Conservation (phyloP, 64 coral and sea anemone species). For the Astreopora myriophthalma region DNA sequence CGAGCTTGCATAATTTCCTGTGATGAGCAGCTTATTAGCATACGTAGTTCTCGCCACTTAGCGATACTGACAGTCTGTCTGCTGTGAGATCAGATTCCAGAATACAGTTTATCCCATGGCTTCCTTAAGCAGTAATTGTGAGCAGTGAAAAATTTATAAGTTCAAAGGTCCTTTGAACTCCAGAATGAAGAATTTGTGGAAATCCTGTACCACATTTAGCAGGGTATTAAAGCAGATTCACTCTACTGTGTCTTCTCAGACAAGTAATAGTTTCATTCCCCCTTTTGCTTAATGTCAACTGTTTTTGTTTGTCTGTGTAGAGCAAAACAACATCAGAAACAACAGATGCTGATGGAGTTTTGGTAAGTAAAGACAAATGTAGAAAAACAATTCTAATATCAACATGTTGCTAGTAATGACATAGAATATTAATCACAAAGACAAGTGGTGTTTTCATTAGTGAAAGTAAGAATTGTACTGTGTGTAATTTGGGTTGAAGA, state of each 20-base stretch:
- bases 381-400: neutral
- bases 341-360: neutral
- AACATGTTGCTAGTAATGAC: neutral
- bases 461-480: neutral
- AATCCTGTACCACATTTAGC: neutral
- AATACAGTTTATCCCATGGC: neutral
- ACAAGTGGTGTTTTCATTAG: neutral
- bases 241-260: neutral
- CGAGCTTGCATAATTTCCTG: neutral
- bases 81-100: neutral
- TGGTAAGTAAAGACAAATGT: neutral
- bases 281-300: neutral
- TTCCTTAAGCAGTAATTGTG: neutral
- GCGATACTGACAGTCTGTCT: neutral
- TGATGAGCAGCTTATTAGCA: slow-evolving; percentile 13
- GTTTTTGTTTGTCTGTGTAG: neutral
- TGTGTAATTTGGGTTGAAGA: neutral
- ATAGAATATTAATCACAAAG: neutral
- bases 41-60: slow-evolving; percentile 13
- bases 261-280: neutral
- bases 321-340: slow-evolving; percentile 9
- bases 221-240: neutral
- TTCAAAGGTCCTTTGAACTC: neutral
- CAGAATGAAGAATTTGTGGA: slow-evolving; percentile 11
- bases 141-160: neutral